Evolutionary conservation across 1,140 invertebrate species (phyloP).

Genomic region (Neodiprion pinetum): DNA sequence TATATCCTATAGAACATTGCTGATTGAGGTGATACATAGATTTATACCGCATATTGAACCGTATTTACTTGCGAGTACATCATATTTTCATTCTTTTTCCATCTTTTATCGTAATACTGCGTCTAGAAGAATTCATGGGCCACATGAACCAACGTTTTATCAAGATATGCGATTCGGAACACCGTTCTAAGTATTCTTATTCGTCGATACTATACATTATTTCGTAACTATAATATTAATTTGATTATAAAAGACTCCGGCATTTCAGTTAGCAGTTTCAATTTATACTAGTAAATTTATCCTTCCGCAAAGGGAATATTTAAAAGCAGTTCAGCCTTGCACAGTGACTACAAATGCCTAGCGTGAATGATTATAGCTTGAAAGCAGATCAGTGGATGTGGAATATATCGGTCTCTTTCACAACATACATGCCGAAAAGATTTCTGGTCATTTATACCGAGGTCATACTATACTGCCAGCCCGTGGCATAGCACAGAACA

Average conservation of each 20-base stretch:
- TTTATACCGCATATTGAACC: no score
- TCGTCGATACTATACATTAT: no score
- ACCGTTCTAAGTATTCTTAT: neutral
- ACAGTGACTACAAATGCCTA: no score
- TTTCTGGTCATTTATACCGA: constrained; percentile 68
- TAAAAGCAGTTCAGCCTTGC: no score
- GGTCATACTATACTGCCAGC: constrained; percentile 63
- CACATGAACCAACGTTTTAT: neutral
- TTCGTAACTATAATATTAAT: no score
- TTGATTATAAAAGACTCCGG: no score
- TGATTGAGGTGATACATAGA: neutral
- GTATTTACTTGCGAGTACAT: no score
- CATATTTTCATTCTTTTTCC: constrained; percentile 17
- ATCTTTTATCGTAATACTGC: constrained; percentile 36
- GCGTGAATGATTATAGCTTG: constrained; percentile 23
- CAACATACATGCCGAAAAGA: constrained; percentile 63
- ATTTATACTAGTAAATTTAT: no score
- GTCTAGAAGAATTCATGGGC: no score
- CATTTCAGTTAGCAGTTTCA: no score
- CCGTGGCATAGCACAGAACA: constrained; percentile 45
- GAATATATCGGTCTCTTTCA: constrained; percentile 66
- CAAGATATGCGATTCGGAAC: neutral
- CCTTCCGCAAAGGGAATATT: no score
- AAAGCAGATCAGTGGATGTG: constrained; percentile 64
- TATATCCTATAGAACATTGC: neutral